Conservation (phyloP, 2,888 invertebrate species). For the Pristionchus entomophagus region DNA sequence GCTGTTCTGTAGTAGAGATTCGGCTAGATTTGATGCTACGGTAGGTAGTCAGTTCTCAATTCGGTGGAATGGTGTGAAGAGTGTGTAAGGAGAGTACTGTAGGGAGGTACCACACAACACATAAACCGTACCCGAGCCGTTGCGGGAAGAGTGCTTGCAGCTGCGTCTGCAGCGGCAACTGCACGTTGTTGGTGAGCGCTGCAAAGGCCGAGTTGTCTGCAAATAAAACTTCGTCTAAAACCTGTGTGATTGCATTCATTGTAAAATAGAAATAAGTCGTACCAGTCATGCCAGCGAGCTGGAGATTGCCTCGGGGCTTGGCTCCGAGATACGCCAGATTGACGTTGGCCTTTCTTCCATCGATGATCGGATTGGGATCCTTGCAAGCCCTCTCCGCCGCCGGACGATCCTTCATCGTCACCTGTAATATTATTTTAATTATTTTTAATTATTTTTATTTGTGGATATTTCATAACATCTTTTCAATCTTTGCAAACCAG, state of each 20-base stretch:
- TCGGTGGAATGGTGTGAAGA: constrained; percentile 12
- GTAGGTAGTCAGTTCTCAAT: constrained; percentile 43
- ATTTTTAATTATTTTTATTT: background rate
- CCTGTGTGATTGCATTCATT: background rate
- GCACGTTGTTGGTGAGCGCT: constrained; percentile 66
- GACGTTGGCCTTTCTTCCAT: constrained; percentile 97
- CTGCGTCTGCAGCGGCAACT: constrained; percentile 68
- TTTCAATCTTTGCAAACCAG: background rate
- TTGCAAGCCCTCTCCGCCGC: constrained; percentile 96
- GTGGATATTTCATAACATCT: no score
- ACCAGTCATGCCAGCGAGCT: constrained; percentile 66
- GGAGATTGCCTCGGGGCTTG: constrained; percentile 84
- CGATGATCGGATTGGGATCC: constrained; percentile 98
- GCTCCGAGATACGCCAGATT: constrained; percentile 97
- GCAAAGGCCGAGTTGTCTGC: constrained; percentile 50
- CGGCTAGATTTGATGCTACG: background rate
- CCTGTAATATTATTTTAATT: constrained; percentile 81
- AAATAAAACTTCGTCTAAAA: no score
- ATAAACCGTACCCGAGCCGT: constrained; percentile 50
- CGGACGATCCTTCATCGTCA: constrained; percentile 95
- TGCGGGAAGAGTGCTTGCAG: constrained; percentile 68
- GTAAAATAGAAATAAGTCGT: background rate
- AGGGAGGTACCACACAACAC: constrained; percentile 46
- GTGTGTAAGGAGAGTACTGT: background rate
- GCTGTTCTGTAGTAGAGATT: constrained; percentile 24